Base-by-base conservation (phyloP, 2,113 vertebrate genomes). In the Lepidothrix coronata region DNA sequence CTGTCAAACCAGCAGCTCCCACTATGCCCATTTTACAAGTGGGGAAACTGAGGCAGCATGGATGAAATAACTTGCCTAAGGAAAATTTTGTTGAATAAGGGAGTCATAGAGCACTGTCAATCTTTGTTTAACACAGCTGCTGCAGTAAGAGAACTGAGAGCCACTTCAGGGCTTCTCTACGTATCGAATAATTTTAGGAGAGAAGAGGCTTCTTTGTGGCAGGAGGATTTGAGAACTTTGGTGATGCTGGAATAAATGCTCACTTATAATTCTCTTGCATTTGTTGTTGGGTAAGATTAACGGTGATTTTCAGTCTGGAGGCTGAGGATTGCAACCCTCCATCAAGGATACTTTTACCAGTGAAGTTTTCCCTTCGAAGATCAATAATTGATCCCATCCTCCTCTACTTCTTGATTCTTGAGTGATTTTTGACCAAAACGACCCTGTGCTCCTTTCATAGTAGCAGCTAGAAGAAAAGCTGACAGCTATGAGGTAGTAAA, bases 401-500 rank as follows among this genome's bases (percentile, higher is more conserved):
- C 71, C 62, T 25, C 31, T 58, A 4, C 1, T 82, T 23, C 39
- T 74, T 49, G 59, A 51, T 58, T 75, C 62, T 15, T 70, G 51
- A 91, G 77, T 85, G 73, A 20, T 68, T 95, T 85, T 85, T 86
- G 82, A 82, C 90, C 82, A 35, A 63, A 95, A 86, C 0, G 3
- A 62, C 48, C 54, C 65, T 61, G 48, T 88, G 39, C 57, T 93
- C 49, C 61, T 94, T 94, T 88, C 61, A 21, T 77, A 86, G 88
- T 77, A 94, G 90, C 88, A 92, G 79, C 52, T 75, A 88, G 89
- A 84, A 76, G 43, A 74, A 90, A 94, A 95, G 37, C 57, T 88
- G 95, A 93, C 85, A 94, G 79, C 92, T 86, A 93, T 93, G 90
- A 96, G 85, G 90, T 93, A 93, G 88, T 86, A 88, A 91, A 95